Conservation (phyloP, 2,888 invertebrate species). For the Esperia sulphurella region DNA sequence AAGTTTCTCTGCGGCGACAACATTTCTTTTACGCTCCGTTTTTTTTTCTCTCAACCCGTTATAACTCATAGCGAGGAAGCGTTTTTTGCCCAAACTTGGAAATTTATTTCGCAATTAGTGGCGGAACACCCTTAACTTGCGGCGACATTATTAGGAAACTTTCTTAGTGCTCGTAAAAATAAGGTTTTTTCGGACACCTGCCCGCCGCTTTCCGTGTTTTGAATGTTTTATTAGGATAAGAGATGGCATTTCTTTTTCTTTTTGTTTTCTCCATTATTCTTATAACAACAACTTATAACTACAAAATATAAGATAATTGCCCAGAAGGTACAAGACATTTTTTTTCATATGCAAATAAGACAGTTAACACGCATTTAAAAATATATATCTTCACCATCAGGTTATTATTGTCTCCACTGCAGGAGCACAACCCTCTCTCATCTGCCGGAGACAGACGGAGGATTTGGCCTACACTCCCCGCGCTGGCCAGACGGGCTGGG, state of each 20-base stretch:
- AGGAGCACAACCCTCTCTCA: too few species aligned
- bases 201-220: constrained; percentile 16
- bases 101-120: constrained; percentile 78
- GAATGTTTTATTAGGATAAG: constrained; percentile 26
- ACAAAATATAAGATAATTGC: too few species aligned
- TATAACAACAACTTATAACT: too few species aligned
- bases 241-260: constrained; percentile 7
- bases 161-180: constrained; percentile 70
- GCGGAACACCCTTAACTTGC: constrained; percentile 53
- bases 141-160: constrained; percentile 74
- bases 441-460: too few species aligned
- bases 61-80: constrained; percentile 57
- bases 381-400: too few species aligned
- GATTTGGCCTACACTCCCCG: too few species aligned
- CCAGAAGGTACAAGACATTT: too few species aligned
- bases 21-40: constrained; percentile 34
- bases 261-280: neutral
- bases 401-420: too few species aligned
- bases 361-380: too few species aligned
- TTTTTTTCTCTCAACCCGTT: constrained; percentile 45
- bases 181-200: constrained; percentile 64
- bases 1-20: neutral
- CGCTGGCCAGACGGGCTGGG: too few species aligned
- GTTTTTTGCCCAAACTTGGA: constrained; percentile 72
- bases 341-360: too few species aligned